Evolutionary conservation across 2,888 invertebrate species (phyloP), one percentile per base, ranked within the genome.

Genomic region (Lordiphosa andalusiaca): DNA sequence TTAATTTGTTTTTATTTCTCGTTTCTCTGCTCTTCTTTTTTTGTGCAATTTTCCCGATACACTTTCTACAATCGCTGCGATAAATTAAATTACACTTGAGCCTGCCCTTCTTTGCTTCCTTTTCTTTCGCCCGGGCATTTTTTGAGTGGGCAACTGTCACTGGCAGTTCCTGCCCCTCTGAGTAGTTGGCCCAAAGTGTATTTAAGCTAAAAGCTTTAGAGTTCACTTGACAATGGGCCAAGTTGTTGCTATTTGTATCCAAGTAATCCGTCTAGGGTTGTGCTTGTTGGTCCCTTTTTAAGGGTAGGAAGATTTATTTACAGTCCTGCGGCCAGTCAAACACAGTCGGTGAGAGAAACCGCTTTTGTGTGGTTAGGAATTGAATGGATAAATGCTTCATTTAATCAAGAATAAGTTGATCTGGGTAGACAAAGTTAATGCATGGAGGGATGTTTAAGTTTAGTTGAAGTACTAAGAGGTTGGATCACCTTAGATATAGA

Each of bases 141-240:
- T 3, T 9, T 30, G 50, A 7, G 37, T 16, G 16, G 53, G 25
- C 42, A 69, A 39, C 51, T 69, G 69, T 69, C 69, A 69, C 46
- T 51, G 56, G 53, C 69, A 69, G 68, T 38, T n/a, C 12, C 42
- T 13, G 25, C 23, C 21, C 21, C 48, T 53, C 53, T 48, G 62
- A 80, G 84, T 81, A 84, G 84, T 84, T 84, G 77, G 78, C 74
- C 84, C 71, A 69, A 84, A 81, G 85, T 81, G 85, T 81, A 84
- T 81, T 81, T 81, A 81, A 81, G 80, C 85, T 81, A 81, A 81
- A 84, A 81, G 80, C 80, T 73, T 78, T 70, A 61, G 67, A 77
- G 58, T 61, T 59, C 67, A 67, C 82, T 84, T 81, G 82, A 78
- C 77, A 77, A 73, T 77, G 71, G 64, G 74, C 84, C 77, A 84